These are phyloP conservation scores for Fopius arisanus DNA, from an alignment of 1,140 invertebrate species.

Conservation along the genomic window DNA sequence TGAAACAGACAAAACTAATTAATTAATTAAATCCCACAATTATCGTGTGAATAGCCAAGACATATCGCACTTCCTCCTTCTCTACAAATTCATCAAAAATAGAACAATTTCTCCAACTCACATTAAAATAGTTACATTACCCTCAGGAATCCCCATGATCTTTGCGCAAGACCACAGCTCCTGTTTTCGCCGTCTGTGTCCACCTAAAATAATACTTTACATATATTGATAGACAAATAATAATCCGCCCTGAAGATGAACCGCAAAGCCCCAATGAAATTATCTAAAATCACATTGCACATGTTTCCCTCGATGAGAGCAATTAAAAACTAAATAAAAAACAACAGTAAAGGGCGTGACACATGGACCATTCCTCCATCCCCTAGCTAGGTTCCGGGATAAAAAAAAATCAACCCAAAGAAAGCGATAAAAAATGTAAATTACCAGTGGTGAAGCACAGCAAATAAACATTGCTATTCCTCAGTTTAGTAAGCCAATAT, in stretches of 20 bases:
- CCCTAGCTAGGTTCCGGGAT: no score
- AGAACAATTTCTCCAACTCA: constrained; percentile 37
- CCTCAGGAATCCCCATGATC: constrained; percentile 78
- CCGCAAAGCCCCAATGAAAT: no score
- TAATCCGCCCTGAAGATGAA: no score
- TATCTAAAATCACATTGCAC: no score
- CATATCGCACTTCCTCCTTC: no score
- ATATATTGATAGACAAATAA: constrained; percentile 33
- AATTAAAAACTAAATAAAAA: no score
- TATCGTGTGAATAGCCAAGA: no score
- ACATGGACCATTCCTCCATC: no score
- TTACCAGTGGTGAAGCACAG: constrained; percentile 88
- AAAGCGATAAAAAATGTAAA: constrained; percentile 36
- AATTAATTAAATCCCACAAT: no score
- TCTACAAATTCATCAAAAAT: neutral
- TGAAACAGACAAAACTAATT: no score
- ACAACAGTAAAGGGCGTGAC: no score
- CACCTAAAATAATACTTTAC: constrained; percentile 67
- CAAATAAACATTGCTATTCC: constrained; percentile 75
- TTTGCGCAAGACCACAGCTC: constrained; percentile 84
- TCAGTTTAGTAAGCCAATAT: constrained; percentile 71
- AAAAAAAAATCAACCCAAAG: constrained; percentile 5
- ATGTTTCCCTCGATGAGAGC: no score
- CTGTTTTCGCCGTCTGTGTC: constrained; percentile 72
- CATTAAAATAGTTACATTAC: constrained; percentile 75